phyloP scores from a whole-genome alignment of 2,113 vertebrate genomes.

The Camelus dromedarius region DNA sequence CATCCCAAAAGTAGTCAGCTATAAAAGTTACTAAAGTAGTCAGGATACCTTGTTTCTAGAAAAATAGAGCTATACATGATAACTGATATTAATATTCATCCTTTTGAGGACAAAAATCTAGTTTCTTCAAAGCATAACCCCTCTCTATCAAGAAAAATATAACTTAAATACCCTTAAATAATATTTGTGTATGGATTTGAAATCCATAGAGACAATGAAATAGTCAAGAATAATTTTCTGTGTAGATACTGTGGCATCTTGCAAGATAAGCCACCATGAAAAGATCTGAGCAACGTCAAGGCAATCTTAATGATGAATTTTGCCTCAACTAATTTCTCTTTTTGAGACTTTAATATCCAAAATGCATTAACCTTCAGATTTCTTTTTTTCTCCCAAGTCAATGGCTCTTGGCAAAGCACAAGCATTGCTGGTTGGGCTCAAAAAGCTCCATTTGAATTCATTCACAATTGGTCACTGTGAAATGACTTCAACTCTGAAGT shows the following conservation, averaged over 20 bases:
- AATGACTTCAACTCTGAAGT: neutral
- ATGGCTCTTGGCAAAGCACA: slow-evolving; percentile 46
- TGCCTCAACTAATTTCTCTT: slow-evolving; percentile 6
- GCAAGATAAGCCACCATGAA: slow-evolving; percentile 25
- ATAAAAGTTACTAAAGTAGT: slow-evolving; percentile 76
- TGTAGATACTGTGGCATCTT: slow-evolving; percentile 62
- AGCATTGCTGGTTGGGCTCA: neutral
- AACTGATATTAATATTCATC: slow-evolving; percentile 71
- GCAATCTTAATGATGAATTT: slow-evolving; percentile 25
- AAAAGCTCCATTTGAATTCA: slow-evolving; percentile 14
- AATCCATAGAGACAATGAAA: slow-evolving; percentile 83
- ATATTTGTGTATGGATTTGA: slow-evolving; percentile 79
- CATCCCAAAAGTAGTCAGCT: slow-evolving; percentile 69
- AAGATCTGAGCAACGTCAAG: slow-evolving; percentile 43
- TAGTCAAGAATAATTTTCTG: slow-evolving; percentile 77
- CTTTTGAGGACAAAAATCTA: slow-evolving; percentile 77
- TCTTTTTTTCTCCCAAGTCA: slow-evolving; percentile 3
- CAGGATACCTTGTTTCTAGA: slow-evolving; percentile 77
- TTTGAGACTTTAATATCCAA: slow-evolving; percentile 64
- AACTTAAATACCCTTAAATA: slow-evolving; percentile 85
- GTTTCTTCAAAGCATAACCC: slow-evolving; percentile 85
- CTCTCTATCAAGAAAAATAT: slow-evolving; percentile 75
- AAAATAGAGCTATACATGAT: slow-evolving; percentile 82
- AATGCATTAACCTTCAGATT: slow-evolving; percentile 2
- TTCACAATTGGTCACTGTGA: neutral